A percentile compares a stretch with the other conserved stretches of the same genome.
Conservation (phyloP, 2,113 vertebrate species). For the Polypterus senegalus region DNA sequence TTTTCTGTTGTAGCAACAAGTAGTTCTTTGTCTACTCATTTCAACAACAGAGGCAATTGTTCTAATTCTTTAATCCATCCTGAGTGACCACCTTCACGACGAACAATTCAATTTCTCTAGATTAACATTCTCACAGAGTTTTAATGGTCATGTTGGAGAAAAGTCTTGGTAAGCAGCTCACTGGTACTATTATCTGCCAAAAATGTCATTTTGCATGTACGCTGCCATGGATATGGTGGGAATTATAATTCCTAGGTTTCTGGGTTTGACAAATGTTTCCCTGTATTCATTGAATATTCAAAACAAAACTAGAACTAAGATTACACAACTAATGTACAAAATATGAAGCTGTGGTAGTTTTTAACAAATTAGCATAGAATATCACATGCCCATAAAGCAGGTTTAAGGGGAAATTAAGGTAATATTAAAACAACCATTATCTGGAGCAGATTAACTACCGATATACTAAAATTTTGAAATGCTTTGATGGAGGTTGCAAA, state of each 20-base stretch:
- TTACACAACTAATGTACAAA: no score
- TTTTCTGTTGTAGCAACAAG: constrained; percentile 67
- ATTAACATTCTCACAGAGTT: constrained; percentile 66
- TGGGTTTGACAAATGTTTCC: no score
- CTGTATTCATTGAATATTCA: no score
- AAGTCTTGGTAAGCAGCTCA: background rate
- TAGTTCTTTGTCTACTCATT: constrained; percentile 61
- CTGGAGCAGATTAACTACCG: no score
- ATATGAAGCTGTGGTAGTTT: no score
- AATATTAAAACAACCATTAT: no score
- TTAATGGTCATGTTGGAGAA: constrained; percentile 15
- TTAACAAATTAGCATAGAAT: no score
- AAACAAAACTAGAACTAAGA: no score
- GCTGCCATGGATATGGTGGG: background rate
- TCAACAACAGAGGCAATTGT: constrained; percentile 60
- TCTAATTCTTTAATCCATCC: constrained; percentile 58
- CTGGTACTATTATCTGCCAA: background rate
- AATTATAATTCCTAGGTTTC: background rate
- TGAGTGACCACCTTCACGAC: constrained; percentile 57
- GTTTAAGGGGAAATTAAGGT: no score
- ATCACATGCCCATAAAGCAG: no score
- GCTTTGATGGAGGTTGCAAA: no score
- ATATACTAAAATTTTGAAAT: no score
- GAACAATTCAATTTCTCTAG: constrained; percentile 40
- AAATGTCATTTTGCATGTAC: background rate